These are phyloP conservation scores for Chloroceryle amazona DNA, from an alignment of 2,797 vertebrate species.

Conservation along the genomic window DNA sequence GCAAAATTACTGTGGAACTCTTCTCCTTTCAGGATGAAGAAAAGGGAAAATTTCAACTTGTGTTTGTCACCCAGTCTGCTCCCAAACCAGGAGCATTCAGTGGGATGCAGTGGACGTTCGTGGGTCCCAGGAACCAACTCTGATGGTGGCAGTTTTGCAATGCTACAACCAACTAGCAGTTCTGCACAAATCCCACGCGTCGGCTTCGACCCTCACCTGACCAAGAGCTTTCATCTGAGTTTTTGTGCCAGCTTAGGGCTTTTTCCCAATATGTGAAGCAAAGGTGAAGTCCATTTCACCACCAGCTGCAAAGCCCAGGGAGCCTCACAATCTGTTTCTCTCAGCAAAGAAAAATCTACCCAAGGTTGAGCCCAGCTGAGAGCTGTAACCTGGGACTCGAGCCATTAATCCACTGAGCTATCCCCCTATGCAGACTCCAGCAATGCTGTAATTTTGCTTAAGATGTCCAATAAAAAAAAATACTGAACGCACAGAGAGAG, in stretches of 20 bases:
- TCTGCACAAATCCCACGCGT: neutral
- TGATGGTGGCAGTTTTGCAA: neutral
- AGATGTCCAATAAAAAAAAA: conserved; percentile 29
- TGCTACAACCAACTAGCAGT: neutral
- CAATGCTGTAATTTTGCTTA: conserved; percentile 48
- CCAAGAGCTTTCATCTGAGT: rapidly evolving
- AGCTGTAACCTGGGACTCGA: conserved; percentile 24
- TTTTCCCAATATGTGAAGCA: neutral
- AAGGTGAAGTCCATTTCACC: neutral
- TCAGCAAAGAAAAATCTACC: neutral
- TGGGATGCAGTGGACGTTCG: neutral
- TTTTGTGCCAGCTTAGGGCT: neutral
- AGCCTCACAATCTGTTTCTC: neutral
- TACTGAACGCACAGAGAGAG: conserved; percentile 18
- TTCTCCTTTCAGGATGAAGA: neutral
- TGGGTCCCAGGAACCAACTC: neutral
- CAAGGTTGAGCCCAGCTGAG: neutral
- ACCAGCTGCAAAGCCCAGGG: neutral
- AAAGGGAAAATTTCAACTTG: neutral
- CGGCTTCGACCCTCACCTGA: neutral
- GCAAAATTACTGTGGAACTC: neutral
- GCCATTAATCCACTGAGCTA: conserved; percentile 16
- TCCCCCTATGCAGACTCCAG: neutral
- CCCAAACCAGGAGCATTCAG: neutral
- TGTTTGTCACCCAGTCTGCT: neutral